Evolutionary conservation across 2,797 vertebrate genomes (phyloP).

Genomic region (Chrysocyon brachyurus): DNA sequence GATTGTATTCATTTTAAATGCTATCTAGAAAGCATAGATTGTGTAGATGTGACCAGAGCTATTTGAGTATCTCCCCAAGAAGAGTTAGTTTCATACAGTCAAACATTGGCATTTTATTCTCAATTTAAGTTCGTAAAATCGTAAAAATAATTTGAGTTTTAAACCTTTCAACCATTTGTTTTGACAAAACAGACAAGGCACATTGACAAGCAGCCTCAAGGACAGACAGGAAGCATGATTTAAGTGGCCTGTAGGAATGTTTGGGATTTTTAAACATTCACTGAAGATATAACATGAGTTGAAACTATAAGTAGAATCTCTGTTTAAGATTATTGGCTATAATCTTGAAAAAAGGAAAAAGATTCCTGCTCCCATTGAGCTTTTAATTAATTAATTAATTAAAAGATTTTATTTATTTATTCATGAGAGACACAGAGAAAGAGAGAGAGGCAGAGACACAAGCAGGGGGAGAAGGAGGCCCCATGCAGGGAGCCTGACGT

Average conservation of each 20-base stretch:
- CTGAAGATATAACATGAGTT: background rate
- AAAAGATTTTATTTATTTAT: too few species aligned
- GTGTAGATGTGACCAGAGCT: background rate
- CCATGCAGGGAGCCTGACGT: too few species aligned
- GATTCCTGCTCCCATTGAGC: too few species aligned
- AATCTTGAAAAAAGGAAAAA: background rate
- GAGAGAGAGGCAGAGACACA: too few species aligned
- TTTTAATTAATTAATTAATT: background rate
- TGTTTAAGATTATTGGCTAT: background rate
- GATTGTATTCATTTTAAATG: background rate
- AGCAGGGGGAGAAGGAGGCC: too few species aligned
- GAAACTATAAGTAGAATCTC: background rate
- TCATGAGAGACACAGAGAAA: too few species aligned
- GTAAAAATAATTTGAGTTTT: slow-evolving; percentile 2
- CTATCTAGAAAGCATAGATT: background rate
- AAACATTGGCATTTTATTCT: background rate
- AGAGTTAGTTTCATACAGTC: background rate
- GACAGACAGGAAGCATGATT: background rate
- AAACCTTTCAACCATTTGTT: slow-evolving; percentile 9
- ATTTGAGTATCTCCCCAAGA: background rate
- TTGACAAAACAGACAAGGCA: background rate
- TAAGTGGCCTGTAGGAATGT: background rate
- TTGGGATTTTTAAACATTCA: slow-evolving; percentile 1
- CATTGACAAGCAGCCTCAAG: background rate
- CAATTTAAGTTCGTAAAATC: background rate